Evolutionary conservation across 2,113 vertebrate genomes (phyloP).

Genomic region (Cyanoliseus patagonus): DNA sequence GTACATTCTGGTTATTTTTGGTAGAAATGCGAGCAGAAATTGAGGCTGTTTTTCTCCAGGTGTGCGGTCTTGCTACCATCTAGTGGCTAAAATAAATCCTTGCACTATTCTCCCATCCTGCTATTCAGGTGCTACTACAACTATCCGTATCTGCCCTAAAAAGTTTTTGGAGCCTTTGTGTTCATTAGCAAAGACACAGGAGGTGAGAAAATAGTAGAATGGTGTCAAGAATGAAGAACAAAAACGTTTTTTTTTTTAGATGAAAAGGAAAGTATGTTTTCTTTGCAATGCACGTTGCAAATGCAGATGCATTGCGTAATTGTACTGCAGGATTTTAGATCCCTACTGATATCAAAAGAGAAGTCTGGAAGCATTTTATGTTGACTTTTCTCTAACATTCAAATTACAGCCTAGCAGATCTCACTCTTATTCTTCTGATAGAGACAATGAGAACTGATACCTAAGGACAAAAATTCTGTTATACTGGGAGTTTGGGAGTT

Average conservation of each 20-base stretch:
- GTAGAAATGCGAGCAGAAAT: not conserved
- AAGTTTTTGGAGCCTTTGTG: not conserved
- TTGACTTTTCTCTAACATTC: not conserved
- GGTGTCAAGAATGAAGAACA: not conserved
- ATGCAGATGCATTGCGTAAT: not conserved
- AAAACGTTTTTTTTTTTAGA: rapidly evolving
- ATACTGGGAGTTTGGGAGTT: not conserved
- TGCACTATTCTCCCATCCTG: not conserved
- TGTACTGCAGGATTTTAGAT: not conserved
- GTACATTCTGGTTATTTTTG: not conserved
- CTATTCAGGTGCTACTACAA: not conserved
- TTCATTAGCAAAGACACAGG: not conserved
- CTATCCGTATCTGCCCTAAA: rapidly evolving
- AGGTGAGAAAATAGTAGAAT: not conserved
- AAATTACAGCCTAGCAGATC: not conserved
- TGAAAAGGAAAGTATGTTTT: not conserved
- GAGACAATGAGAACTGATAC: not conserved
- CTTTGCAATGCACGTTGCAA: not conserved
- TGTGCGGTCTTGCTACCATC: conserved; percentile 51
- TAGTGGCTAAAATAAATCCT: conserved; percentile 48
- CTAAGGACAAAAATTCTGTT: not conserved
- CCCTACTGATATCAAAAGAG: not conserved
- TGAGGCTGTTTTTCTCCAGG: not conserved
- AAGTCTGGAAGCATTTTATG: not conserved
- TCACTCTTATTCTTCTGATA: not conserved